Base-by-base conservation (phyloP, 2,113 vertebrate species). In the Corydoras sp. region DNA sequence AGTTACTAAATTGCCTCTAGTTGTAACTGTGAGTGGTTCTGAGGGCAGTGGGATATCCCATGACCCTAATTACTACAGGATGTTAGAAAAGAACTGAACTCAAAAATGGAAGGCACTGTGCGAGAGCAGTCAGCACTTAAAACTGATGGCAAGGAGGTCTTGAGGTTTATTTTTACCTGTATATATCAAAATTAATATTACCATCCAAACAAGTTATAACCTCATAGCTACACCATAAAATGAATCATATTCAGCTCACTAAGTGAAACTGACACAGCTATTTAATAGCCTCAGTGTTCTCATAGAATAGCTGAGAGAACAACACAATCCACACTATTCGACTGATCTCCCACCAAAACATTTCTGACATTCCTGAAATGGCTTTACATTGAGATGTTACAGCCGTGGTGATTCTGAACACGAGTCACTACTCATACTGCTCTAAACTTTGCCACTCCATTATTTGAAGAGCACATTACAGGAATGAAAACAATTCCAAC, bases 291-390 rank as follows among this genome's bases (percentile, higher is more conserved):
- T 56, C 14, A 73, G 11, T 5, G 35, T 14, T 15, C 64, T 24
- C 29, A 6, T 0, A 8, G 55, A 60, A 65, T 51, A 43, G 35
- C 2, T 43, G 35, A 43, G 14, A 59, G 29, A 51, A 58, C 58
- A 15, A 79, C 77, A 83, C 81, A 65, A 78, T 77, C 80, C 73
- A 18, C 35, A 63, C 51, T 73, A 61, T 51, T 24, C 49, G 58
- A 61, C 76, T 49, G n/a, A 11, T 58, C 72, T 53, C 80, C 74
- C 62, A 81, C 71, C 58, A 67, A 13, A 53, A 65, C 79, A 82
- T 84, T 74, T 62, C 74, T 77, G 72, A 68, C 82, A 90, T 91
- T 90, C 88, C 85, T n/a, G 74, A 74, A 80, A 58, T 77, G 74
- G 72, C 56, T 81, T 65, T 9, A 83, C 78, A 83, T 82, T 83